Percentiles rank a stretch among this genome's conserved stretches.
phyloP scores from a whole-genome alignment of 2,797 vertebrate species.

The Muscicapa comitata region DNA sequence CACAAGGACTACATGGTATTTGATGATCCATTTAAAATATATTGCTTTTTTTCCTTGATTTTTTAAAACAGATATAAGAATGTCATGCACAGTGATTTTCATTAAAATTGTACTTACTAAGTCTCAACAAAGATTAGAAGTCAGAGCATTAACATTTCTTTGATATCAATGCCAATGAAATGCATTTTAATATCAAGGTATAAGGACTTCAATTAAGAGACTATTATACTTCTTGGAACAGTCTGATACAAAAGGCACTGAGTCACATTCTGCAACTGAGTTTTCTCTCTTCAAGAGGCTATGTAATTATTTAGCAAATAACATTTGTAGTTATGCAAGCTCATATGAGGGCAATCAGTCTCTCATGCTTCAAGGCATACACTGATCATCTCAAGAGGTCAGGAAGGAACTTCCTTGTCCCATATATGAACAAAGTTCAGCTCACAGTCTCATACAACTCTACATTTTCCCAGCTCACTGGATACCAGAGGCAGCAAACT shows the following conservation, averaged over 20 bases:
- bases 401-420: slow-evolving; percentile 21
- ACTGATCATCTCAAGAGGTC: slow-evolving; percentile 32
- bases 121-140: slow-evolving; percentile 38
- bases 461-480: not conserved
- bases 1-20: slow-evolving; percentile 5
- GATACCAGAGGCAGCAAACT: not conserved
- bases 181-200: slow-evolving; percentile 41
- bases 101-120: slow-evolving; percentile 5
- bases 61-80: not conserved
- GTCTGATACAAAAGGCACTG: slow-evolving; percentile 35
- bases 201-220: slow-evolving; percentile 44
- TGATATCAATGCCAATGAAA: slow-evolving; percentile 28
- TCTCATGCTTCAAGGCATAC: slow-evolving; percentile 31
- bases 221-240: slow-evolving; percentile 33
- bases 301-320: slow-evolving; percentile 43
- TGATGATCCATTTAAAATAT: slow-evolving; percentile 11
- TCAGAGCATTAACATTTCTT: slow-evolving; percentile 33
- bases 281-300: slow-evolving; percentile 35
- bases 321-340: slow-evolving; percentile 39
- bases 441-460: not conserved
- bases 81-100: slow-evolving; percentile 33
- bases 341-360: not conserved
- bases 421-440: not conserved
- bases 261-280: slow-evolving; percentile 41
- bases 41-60: not conserved